phyloP scores from a whole-genome alignment of 2,797 vertebrate species.

The Acrocephalus scirpaceus region DNA sequence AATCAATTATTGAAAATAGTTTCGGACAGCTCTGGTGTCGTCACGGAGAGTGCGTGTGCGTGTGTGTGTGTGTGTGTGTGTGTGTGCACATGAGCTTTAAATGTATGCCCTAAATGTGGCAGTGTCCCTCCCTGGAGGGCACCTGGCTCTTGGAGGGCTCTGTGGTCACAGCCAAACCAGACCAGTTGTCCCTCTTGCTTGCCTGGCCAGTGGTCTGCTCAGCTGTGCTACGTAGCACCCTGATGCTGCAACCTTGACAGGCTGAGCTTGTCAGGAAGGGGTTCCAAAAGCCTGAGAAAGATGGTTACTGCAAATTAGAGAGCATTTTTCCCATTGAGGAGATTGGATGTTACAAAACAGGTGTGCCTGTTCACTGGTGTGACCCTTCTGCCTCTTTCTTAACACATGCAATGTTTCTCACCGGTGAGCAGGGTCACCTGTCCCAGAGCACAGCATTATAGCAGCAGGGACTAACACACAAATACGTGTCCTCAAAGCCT shows the following conservation, averaged over 20 bases:
- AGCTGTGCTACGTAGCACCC: fast-evolving
- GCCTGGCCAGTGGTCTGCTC: not conserved
- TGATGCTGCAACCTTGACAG: fast-evolving
- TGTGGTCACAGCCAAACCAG: not conserved
- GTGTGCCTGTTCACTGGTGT: fast-evolving
- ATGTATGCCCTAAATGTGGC: slow-evolving; percentile 34
- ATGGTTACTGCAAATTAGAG: not conserved
- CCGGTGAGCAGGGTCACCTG: fast-evolving
- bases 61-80: not conserved
- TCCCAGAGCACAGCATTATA: not conserved
- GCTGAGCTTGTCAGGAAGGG: not conserved
- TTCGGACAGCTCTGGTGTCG: slow-evolving; percentile 84
- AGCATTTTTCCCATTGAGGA: fast-evolving
- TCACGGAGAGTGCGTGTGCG: slow-evolving; percentile 55
- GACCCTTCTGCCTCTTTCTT: not conserved
- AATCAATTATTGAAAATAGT: slow-evolving; percentile 99
- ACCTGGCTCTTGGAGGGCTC: not conserved
- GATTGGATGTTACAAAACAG: fast-evolving
- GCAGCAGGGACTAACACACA: not conserved
- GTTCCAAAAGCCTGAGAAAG: not conserved
- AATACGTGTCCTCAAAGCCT: not conserved
- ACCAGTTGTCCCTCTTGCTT: fast-evolving
- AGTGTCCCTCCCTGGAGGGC: not conserved
- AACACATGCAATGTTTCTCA: fast-evolving
- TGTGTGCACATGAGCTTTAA: slow-evolving; percentile 51